A percentile compares a stretch with the other conserved stretches of the same genome.
phyloP scores from a whole-genome alignment of 2,888 invertebrate species.

The Agrochola litura region DNA sequence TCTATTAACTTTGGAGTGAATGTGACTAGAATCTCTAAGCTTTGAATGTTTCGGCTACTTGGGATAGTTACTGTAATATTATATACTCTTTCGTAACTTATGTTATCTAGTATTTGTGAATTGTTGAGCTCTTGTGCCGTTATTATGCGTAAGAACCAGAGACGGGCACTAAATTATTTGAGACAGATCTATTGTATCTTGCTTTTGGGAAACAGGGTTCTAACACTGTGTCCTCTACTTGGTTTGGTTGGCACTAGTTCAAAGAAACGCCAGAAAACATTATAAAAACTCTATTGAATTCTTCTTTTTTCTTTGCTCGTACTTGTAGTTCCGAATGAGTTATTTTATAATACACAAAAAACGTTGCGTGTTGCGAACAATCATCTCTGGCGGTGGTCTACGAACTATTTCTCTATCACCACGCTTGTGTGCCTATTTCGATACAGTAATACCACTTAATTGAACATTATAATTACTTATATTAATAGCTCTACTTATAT shows the following conservation, averaged over 20 bases:
- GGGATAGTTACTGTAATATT: slow-evolving; percentile 25
- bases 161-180: not conserved
- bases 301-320: slow-evolving; percentile 14
- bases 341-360: slow-evolving; percentile 37
- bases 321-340: slow-evolving; percentile 27
- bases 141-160: not conserved
- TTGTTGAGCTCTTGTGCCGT: not conserved
- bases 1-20: slow-evolving; percentile 41
- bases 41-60: slow-evolving; percentile 35
- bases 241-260: not conserved
- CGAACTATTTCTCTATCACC: slow-evolving; percentile 10
- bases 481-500: slow-evolving; percentile 49
- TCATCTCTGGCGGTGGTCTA: slow-evolving; percentile 57
- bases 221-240: too few relatives aligned
- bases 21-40: slow-evolving; percentile 44
- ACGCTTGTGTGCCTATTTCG: slow-evolving; percentile 13
- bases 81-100: slow-evolving; percentile 16
- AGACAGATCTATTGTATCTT: not conserved
- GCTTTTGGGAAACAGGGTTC: not conserved
- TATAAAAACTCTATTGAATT: not conserved
- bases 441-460: slow-evolving; percentile 38
- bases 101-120: slow-evolving; percentile 11
- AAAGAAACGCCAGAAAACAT: not conserved
- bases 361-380: slow-evolving; percentile 51
- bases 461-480: slow-evolving; percentile 48